Conservation (phyloP, 2,797 vertebrate genomes). For the Neopelma chrysocephalum region DNA sequence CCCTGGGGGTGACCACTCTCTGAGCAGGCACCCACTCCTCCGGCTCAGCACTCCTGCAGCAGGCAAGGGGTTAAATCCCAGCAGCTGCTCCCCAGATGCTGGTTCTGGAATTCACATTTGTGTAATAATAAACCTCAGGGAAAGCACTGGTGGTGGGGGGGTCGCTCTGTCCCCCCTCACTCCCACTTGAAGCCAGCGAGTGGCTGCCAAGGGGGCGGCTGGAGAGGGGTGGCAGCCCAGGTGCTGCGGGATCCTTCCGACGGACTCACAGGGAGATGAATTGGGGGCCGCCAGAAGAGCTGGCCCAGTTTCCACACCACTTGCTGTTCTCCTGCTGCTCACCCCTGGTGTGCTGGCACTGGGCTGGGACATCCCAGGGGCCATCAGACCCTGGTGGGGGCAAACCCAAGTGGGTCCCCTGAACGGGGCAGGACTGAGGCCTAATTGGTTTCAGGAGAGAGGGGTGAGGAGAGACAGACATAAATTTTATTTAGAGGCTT, state of each 20-base stretch:
- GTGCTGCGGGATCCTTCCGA: conserved; percentile 11
- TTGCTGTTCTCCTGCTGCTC: neutral
- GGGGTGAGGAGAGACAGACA: conserved; percentile 37
- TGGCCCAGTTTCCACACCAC: neutral
- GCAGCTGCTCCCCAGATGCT: conserved; percentile 72
- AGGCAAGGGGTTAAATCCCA: conserved; percentile 51
- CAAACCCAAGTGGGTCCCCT: neutral
- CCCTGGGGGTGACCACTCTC: rapidly evolving
- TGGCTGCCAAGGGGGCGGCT: neutral
- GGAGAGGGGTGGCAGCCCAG: conserved; percentile 10
- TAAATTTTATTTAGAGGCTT: conserved; percentile 35
- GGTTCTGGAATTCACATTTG: conserved; percentile 70
- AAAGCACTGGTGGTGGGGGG: neutral
- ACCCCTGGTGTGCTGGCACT: rapidly evolving
- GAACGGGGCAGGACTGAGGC: neutral
- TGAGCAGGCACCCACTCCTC: rapidly evolving
- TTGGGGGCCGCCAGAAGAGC: neutral
- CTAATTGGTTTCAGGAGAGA: conserved; percentile 47
- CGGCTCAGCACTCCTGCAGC: rapidly evolving
- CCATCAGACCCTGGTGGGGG: rapidly evolving
- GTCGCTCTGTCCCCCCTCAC: neutral
- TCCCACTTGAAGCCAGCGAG: neutral
- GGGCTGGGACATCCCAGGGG: rapidly evolving
- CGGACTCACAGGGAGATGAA: conserved; percentile 19
- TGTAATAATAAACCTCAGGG: conserved; percentile 71